Evolutionary conservation across 2,797 vertebrate genomes (phyloP), one percentile per base, ranked within the genome.

Genomic region (Xiphorhynchus erythropygius): DNA sequence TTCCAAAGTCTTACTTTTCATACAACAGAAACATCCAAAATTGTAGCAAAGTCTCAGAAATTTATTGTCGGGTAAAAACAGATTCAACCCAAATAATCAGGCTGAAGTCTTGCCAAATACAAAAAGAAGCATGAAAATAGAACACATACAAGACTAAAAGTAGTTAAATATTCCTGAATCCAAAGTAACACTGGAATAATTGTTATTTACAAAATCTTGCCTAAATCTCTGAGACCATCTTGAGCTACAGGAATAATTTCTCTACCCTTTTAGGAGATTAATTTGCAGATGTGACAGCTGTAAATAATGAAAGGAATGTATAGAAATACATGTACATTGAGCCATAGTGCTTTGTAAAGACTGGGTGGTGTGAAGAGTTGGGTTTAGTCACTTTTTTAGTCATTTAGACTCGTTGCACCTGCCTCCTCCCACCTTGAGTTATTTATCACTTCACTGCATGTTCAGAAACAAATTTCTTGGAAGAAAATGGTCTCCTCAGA

Each of bases 41-140:
- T 22, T 80, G 57, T 94, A 93, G 59, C 80, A 85, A 91, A 89
- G 60, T 81, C 32, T 89, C 49, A 83, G 28, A 53, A 44, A 95
- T 90, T 87, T 93, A 96, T 95, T 96, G 77, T 84, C 0, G 0
- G 80, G 88, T 79, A 94, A 96, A 92, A 97, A 1, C 2, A 13
- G 68, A 57, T 69, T 89, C 18, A 59, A 33, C 71, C 18, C 89
- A 94, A 94, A 94, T 93, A 81, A 90, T 41, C 74, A 75, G 76
- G 87, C 63, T 83, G 86, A 96, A 94, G 55, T 82, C 52, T 94
- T 81, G 80, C 70, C 83, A 95, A 97, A 94, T 95, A 96, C 78
- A 95, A 97, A 94, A 94, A 39, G 89, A 69, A 79, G 78, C 90
- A 96, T 83, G 95, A 97, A 96, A 96, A 93, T 83, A 94, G 59